Percentiles rank a stretch among this genome's conserved stretches.
phyloP scores from a whole-genome alignment of 2,113 vertebrate species.

The Aptenodytes forsteri region DNA sequence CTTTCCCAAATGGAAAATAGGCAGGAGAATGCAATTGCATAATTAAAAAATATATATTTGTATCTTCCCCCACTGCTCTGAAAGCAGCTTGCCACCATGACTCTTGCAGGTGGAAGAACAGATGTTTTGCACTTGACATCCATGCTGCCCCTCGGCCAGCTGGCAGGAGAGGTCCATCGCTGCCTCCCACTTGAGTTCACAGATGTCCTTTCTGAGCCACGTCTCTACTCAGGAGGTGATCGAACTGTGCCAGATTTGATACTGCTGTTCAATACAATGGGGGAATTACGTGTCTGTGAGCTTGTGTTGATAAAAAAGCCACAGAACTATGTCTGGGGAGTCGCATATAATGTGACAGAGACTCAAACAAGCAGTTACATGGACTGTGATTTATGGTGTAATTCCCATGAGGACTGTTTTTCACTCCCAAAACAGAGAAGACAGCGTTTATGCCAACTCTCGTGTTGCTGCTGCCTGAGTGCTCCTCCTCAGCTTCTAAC shows the following conservation, averaged over 20 bases:
- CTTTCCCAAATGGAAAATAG: constrained; percentile 37
- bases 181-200: neutral
- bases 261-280: accelerated
- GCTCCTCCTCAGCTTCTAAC: neutral
- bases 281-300: neutral
- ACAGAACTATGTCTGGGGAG: neutral
- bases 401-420: neutral
- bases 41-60: constrained; percentile 42
- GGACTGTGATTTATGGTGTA: neutral
- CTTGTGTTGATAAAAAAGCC: neutral
- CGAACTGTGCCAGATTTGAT: neutral
- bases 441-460: neutral
- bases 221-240: neutral
- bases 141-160: neutral
- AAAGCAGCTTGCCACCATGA: neutral
- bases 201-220: neutral
- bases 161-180: neutral
- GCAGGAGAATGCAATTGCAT: neutral
- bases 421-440: neutral
- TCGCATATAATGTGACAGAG: neutral
- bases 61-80: neutral
- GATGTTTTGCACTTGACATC: neutral
- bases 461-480: neutral
- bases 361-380: neutral
- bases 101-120: constrained; percentile 37